These are phyloP conservation scores for Blastobasis adustella DNA, from an alignment of 2,888 invertebrate genomes.

Conservation along the genomic window DNA sequence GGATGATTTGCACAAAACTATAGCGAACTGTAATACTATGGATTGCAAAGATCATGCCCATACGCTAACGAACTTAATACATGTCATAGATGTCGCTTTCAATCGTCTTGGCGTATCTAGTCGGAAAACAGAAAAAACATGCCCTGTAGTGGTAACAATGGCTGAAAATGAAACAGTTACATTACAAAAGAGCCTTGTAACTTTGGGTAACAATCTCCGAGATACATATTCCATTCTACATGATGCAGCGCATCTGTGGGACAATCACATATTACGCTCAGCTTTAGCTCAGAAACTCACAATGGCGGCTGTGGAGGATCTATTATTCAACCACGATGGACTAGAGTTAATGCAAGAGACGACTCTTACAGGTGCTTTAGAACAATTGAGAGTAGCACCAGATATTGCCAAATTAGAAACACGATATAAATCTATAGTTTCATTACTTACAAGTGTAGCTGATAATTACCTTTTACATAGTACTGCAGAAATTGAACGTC, in stretches of 20 bases:
- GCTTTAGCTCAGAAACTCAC: conserved; percentile 50
- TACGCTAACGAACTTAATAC: conserved; percentile 22
- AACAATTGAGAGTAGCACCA: conserved; percentile 37
- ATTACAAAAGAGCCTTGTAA: conserved; percentile 40
- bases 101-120: conserved; percentile 16
- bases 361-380: conserved; percentile 41
- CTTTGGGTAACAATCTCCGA: conserved; percentile 42
- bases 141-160: conserved; percentile 20
- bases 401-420: conserved; percentile 44
- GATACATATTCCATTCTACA: conserved; percentile 43
- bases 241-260: conserved; percentile 52
- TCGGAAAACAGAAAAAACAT: conserved; percentile 10
- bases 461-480: conserved; percentile 41
- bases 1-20: conserved; percentile 29
- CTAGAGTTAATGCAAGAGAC: conserved; percentile 45
- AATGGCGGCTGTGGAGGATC: conserved; percentile 53
- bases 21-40: conserved; percentile 18
- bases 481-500: conserved; percentile 37
- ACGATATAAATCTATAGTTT: conserved; percentile 26
- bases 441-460: conserved; percentile 32
- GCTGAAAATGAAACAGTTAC: conserved; percentile 24
- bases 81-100: conserved; percentile 27
- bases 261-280: conserved; percentile 48
- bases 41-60: conserved; percentile 6
- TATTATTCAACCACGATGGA: conserved; percentile 45